A percentile compares a stretch with the other conserved stretches of the same genome.
These are phyloP conservation scores for Drepana arcuata DNA, from an alignment of 1,140 invertebrate genomes.

Conservation along the genomic window DNA sequence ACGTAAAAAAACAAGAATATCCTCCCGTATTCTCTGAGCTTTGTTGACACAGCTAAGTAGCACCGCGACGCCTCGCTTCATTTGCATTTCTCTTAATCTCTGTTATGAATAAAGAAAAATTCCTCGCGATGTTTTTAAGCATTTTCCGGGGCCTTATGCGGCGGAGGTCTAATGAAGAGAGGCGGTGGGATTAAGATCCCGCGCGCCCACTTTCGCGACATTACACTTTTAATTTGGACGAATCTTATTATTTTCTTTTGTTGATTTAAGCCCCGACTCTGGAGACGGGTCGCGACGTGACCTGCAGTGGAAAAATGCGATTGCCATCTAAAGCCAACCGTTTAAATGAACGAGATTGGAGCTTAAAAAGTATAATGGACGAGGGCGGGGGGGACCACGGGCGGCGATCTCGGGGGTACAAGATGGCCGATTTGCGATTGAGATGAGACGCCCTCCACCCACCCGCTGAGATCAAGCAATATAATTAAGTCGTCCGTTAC, in stretches of 20 bases:
- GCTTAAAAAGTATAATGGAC: conserved; percentile 78
- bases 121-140: conserved; percentile 56
- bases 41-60: conserved; percentile 70
- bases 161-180: conserved; percentile 58
- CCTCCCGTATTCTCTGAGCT: conserved; percentile 18
- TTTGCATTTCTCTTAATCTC: conserved; percentile 69
- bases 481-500: conserved; percentile 58
- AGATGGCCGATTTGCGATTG: conserved; percentile 72
- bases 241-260: conserved; percentile 77
- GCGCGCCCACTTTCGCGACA: conserved; percentile 65
- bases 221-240: conserved; percentile 79
- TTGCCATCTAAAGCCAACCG: conserved; percentile 76
- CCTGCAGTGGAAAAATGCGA: conserved; percentile 76
- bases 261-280: conserved; percentile 75
- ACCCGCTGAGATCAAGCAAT: conserved; percentile 55
- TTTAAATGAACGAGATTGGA: conserved; percentile 77
- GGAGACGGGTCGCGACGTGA: conserved; percentile 74
- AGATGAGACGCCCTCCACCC: conserved; percentile 59
- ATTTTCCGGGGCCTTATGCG: conserved; percentile 32
- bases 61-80: conserved; percentile 56
- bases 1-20: conserved; percentile 19
- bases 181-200: conserved; percentile 49
- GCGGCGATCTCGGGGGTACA: conserved; percentile 54
- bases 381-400: conserved; percentile 42
- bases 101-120: conserved; percentile 72